Conservation (phyloP, 2,113 vertebrate genomes). For the Anseranas semipalmata region DNA sequence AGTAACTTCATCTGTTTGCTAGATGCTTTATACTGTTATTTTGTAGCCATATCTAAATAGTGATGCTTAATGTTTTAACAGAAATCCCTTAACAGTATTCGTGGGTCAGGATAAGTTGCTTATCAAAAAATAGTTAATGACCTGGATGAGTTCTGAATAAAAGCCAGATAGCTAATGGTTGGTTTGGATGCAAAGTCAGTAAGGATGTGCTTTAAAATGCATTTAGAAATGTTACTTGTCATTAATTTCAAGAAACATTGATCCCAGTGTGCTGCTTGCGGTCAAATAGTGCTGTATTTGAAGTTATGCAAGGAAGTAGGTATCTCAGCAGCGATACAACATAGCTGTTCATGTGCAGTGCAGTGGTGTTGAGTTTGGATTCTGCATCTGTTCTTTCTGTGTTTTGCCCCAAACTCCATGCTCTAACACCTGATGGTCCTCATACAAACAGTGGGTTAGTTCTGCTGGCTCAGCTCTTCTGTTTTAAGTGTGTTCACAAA, state of each 20-base stretch:
- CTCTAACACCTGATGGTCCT: not conserved
- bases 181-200: not conserved
- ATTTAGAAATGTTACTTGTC: not conserved
- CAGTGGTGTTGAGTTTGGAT: not conserved
- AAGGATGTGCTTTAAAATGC: not conserved
- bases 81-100: not conserved
- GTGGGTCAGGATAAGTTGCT: not conserved
- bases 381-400: not conserved
- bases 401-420: not conserved
- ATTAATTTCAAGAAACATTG: not conserved
- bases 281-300: not conserved
- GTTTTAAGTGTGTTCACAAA: not conserved
- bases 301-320: not conserved
- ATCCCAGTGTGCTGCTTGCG: not conserved
- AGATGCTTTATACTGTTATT: not conserved
- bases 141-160: not conserved
- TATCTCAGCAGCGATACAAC: not conserved
- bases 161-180: not conserved
- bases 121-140: not conserved
- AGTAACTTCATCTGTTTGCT: not conserved
- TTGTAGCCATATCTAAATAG: not conserved
- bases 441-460: not conserved
- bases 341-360: not conserved
- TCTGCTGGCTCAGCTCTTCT: not conserved
- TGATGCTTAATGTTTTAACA: not conserved